Conservation (phyloP, 2,113 vertebrate genomes). For the Strix uralensis region DNA sequence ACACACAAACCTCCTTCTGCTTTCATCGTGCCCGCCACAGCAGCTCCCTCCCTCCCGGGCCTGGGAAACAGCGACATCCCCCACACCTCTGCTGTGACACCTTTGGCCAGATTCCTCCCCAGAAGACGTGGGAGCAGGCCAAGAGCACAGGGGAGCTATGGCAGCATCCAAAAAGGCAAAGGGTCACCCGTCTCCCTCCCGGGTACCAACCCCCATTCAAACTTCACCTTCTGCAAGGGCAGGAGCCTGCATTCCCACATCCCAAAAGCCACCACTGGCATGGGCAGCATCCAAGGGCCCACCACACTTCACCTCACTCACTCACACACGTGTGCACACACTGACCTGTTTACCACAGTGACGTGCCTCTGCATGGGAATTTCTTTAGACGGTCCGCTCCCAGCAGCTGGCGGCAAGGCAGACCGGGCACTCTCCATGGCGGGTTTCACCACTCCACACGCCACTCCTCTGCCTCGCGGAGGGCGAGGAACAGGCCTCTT, state of each 20-base stretch:
- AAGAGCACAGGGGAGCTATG: accelerated
- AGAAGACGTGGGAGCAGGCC: not conserved
- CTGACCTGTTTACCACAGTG: slow-evolving; percentile 68
- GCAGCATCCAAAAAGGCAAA: not conserved
- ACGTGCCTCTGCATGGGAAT: slow-evolving; percentile 62
- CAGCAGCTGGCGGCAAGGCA: slow-evolving; percentile 31
- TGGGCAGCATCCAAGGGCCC: too few relatives aligned
- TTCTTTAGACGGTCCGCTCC: slow-evolving; percentile 52
- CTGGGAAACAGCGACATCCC: not conserved
- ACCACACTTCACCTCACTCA: not conserved
- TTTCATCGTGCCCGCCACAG: not conserved
- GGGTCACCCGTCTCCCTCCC: accelerated
- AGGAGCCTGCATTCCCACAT: accelerated
- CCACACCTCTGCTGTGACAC: accelerated
- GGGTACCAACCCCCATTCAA: accelerated
- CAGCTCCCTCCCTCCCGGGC: not conserved
- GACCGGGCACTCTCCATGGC: slow-evolving; percentile 32
- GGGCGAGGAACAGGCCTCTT: slow-evolving; percentile 43
- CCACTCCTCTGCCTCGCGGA: slow-evolving; percentile 38
- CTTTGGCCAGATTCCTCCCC: not conserved
- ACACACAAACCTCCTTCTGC: not conserved
- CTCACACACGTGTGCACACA: not conserved
- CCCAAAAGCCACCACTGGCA: not conserved
- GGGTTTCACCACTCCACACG: not conserved
- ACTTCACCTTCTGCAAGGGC: not conserved